A percentile compares a stretch with the other conserved stretches of the same genome.
Conservation (phyloP, 23 tunicate species). For the Ciona savignyi region DNA sequence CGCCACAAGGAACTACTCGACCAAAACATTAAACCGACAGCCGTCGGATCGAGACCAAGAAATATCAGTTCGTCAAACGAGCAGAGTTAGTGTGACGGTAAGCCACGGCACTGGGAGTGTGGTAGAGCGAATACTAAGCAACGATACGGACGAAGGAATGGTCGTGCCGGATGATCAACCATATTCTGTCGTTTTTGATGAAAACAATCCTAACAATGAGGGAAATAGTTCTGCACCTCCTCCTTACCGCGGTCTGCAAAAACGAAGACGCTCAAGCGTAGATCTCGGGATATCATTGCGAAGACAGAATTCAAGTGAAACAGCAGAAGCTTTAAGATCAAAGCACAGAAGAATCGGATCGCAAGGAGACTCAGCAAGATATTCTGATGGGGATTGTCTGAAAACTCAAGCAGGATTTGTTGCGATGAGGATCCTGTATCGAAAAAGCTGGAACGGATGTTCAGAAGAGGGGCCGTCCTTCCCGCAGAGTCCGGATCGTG, state of each 20-base stretch:
- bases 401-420: conserved; percentile 7
- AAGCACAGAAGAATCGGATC: neutral
- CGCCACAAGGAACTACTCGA: conserved; percentile 3
- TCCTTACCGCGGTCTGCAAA: neutral
- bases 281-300: neutral
- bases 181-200: neutral
- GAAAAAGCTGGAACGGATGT: conserved; percentile 50
- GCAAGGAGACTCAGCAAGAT: neutral
- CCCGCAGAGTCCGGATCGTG: neutral
- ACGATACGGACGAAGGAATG: conserved; percentile 12
- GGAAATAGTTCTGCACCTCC: neutral
- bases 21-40: neutral
- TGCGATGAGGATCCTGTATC: conserved; percentile 26
- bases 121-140: neutral
- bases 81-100: neutral
- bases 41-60: neutral
- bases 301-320: too few species aligned
- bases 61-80: conserved; percentile 5
- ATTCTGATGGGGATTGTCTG: neutral
- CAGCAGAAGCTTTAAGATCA: neutral
- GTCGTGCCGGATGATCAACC: neutral
- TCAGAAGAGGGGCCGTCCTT: neutral
- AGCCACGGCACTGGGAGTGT: conserved; percentile 1
- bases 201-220: neutral
- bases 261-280: conserved; percentile 1